Evolutionary conservation across 2,797 vertebrate species (phyloP), one percentile per base, ranked within the genome.

Genomic region (Scolopax bukidnonensis): DNA sequence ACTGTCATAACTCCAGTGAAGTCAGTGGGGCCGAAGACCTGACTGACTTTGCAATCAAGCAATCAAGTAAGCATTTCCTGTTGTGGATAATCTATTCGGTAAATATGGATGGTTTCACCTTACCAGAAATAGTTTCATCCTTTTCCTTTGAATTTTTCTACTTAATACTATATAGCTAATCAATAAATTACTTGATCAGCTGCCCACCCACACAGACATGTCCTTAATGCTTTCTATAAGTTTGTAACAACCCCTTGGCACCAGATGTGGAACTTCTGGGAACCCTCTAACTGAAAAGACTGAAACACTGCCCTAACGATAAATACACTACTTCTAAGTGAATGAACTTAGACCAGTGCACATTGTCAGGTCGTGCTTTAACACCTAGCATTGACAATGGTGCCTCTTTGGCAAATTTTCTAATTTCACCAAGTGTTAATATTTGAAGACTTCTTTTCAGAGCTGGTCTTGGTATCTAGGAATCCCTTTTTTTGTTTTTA

Each of bases 121-220:
- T 96, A 93, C 82, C 65, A 93, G 90, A 94, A 96, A 79, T 69
- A 83, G 61, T 88, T 95, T 92, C 48, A 74, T 95, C 56, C 74
- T 70, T 92, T 82, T 41, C 11, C 50, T 94, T 85, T 84, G 59
- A 87, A 51, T 95, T 94, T 95, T 90, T 90, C 10, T 84, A 40
- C 38, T 92, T 84, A 79, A 38, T 70, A 79, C 40, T 90, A n/a
- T 86, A 82, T 83, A 43, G 45, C 51, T 85, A 93, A 96, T 96
- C 91, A 94, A 93, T 95, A 86, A 95, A 94, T 85, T 85, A 68
- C 81, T 90, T 74, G 83, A 95, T 79, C 86, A 83, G 60, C 50
- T 93, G 84, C 81, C 75, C 65, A 93, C 68, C 38, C 76, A 83
- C 75, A 43, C 45, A 89, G 82, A 77, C 30, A 45, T 33, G 19